Conservation (phyloP, 64 coral and sea anemone species). For the Platygyra sinensis region DNA sequence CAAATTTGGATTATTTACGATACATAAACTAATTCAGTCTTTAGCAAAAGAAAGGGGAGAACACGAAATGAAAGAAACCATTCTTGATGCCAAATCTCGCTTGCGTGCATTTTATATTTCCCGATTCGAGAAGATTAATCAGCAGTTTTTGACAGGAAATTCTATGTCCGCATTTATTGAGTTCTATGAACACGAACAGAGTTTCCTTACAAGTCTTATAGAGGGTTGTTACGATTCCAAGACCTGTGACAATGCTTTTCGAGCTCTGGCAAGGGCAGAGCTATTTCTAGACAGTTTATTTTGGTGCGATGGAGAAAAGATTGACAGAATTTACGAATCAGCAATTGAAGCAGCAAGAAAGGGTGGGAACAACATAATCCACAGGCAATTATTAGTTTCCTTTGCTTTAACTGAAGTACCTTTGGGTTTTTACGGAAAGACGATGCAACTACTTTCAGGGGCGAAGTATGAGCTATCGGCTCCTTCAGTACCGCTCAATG, state of each 20-base stretch:
- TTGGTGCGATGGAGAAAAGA: neutral
- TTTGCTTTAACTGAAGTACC: neutral
- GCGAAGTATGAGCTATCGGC: neutral
- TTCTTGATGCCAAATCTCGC: neutral
- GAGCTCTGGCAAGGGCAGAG: slow-evolving; percentile 3
- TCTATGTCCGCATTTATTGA: slow-evolving; percentile 1
- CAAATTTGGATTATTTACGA: neutral
- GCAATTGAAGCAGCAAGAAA: neutral
- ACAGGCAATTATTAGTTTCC: neutral
- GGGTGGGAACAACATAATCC: neutral
- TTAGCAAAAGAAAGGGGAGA: slow-evolving; percentile 6
- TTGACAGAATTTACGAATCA: slow-evolving; percentile 10
- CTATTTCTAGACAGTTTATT: slow-evolving; percentile 10
- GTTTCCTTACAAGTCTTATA: neutral
- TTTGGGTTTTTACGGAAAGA: neutral
- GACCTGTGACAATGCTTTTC: neutral
- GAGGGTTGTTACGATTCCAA: neutral
- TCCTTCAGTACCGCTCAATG: neutral
- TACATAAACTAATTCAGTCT: slow-evolving; percentile 17
- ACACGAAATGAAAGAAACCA: neutral
- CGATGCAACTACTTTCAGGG: neutral
- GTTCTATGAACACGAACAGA: slow-evolving; percentile 28
- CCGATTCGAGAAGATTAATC: neutral
- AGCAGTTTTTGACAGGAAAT: neutral
- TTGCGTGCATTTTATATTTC: neutral